Evolutionary conservation across 92 coral and sea anemone species (phyloP).

Genomic region (Nematostella vectensis): DNA sequence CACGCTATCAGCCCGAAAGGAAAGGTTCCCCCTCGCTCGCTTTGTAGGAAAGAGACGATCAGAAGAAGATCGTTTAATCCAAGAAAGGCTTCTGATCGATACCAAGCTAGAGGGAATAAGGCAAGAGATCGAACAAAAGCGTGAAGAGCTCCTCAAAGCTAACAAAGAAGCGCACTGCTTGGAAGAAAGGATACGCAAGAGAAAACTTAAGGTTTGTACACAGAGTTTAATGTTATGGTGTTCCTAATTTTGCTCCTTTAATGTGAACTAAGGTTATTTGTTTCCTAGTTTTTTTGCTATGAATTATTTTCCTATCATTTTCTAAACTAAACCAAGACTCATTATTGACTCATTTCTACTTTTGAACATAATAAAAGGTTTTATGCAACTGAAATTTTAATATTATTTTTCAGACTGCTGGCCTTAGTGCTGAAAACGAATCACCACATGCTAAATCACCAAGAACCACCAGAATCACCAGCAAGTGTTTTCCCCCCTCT

Average conservation of each 20-base stretch:
- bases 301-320: too few species aligned
- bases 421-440: constrained; percentile 19
- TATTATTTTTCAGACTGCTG: constrained; percentile 17
- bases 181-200: constrained; percentile 17
- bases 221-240: neutral
- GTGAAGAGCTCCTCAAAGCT: constrained; percentile 13
- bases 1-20: constrained; percentile 10
- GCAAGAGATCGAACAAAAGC: constrained; percentile 14
- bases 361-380: too few species aligned
- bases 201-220: constrained; percentile 11
- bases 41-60: constrained; percentile 11
- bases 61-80: constrained; percentile 11
- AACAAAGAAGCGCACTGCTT: constrained; percentile 20
- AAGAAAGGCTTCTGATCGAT: constrained; percentile 16
- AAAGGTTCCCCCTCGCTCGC: constrained; percentile 10
- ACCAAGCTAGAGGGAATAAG: constrained; percentile 9
- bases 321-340: too few species aligned
- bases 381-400: constrained; percentile 6
- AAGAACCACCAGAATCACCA: constrained; percentile 11
- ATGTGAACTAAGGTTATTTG: too few species aligned
- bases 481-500: neutral
- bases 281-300: too few species aligned
- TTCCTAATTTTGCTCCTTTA: neutral
- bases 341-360: too few species aligned
- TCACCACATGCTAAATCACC: constrained; percentile 9